Percentiles rank a stretch among this genome's conserved stretches.
These are phyloP conservation scores for Smutsia temminckii DNA, from an alignment of 2,797 vertebrate species.

Conservation along the genomic window DNA sequence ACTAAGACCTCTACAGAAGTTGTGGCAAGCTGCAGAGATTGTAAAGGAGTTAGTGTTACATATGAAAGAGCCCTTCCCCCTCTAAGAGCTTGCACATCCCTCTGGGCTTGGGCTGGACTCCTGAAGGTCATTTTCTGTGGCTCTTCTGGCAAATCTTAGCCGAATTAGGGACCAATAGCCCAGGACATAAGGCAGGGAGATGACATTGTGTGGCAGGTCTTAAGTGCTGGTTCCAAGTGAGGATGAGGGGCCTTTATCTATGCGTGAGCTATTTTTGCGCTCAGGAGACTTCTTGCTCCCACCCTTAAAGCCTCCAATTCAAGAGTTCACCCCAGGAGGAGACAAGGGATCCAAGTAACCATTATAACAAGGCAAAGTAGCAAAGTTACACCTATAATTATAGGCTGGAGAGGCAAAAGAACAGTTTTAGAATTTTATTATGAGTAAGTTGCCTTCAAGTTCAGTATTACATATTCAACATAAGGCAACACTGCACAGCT, in stretches of 20 bases:
- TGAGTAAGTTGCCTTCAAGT: conserved; percentile 67
- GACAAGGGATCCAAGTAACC: not conserved
- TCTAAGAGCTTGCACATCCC: not conserved
- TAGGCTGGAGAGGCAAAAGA: not conserved
- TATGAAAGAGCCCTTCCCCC: not conserved
- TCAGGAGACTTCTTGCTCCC: not conserved
- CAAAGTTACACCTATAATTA: not conserved
- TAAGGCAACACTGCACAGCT: conserved; percentile 61
- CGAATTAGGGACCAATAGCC: not conserved
- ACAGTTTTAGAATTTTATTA: conserved; percentile 73
- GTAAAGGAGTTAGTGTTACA: not conserved
- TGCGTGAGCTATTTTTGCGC: not conserved
- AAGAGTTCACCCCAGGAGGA: not conserved
- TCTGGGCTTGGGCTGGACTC: not conserved
- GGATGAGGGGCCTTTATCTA: not conserved
- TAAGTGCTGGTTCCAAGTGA: not conserved
- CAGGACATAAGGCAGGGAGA: no score
- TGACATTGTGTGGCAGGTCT: not conserved
- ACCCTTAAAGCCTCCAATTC: not conserved
- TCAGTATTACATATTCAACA: conserved; percentile 58
- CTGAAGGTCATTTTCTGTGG: not conserved
- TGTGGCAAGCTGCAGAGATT: not conserved
- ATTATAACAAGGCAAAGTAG: not conserved
- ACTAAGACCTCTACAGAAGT: not conserved
- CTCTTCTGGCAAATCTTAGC: not conserved